A percentile compares a stretch with the other conserved stretches of the same genome.
Evolutionary conservation across 2,113 vertebrate genomes (phyloP).

Genomic region (Epinephelus cyanopodus): DNA sequence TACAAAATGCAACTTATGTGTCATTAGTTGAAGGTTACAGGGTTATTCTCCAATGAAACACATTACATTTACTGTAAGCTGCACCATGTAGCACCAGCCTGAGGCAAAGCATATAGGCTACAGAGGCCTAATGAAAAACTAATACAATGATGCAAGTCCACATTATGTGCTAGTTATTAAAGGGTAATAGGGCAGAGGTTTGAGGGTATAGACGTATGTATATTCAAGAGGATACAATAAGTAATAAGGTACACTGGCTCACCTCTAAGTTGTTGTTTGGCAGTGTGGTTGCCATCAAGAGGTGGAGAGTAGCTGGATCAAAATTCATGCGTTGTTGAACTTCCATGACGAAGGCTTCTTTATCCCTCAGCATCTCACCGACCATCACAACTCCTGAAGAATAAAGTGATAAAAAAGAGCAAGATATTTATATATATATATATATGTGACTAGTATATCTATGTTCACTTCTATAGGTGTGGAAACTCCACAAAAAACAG

Average conservation of each 20-base stretch:
- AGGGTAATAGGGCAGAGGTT: background rate
- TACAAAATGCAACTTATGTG: background rate
- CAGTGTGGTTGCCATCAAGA: slow-evolving; percentile 70
- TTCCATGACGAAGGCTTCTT: slow-evolving; percentile 73
- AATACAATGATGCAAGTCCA: background rate
- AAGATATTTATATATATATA: background rate
- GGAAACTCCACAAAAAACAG: background rate
- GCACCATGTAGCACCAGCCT: slow-evolving; percentile 3
- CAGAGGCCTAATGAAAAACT: background rate
- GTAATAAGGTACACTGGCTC: slow-evolving; percentile 6
- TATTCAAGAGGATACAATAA: background rate
- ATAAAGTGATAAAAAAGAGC: background rate
- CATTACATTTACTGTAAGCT: background rate
- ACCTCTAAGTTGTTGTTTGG: slow-evolving; percentile 80
- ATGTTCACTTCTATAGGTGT: background rate
- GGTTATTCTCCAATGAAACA: background rate
- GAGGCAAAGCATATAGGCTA: background rate
- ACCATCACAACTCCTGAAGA: slow-evolving; percentile 72
- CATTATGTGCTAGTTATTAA: background rate
- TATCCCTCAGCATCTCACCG: slow-evolving; percentile 76
- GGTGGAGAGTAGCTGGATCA: slow-evolving; percentile 46
- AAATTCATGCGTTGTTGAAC: slow-evolving; percentile 69
- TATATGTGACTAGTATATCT: background rate
- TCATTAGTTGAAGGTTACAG: slow-evolving; percentile 8
- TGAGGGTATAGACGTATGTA: background rate